These are phyloP conservation scores for Darevskia nairensis DNA, from an alignment of 2,797 vertebrate species.

Conservation along the genomic window DNA sequence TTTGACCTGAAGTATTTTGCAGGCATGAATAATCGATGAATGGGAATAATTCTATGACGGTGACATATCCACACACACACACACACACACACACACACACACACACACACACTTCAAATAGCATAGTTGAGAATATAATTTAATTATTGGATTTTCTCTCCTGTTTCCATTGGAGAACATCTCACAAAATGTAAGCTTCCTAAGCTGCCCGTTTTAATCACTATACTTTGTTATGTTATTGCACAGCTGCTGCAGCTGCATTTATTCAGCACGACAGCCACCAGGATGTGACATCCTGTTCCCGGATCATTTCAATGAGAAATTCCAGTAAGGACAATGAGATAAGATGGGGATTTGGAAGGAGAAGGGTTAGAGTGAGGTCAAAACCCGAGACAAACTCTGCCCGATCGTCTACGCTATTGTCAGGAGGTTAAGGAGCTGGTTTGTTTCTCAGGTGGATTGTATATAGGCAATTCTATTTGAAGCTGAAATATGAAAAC, in stretches of 20 bases:
- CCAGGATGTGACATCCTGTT: slow-evolving; percentile 35
- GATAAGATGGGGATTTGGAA: slow-evolving; percentile 12
- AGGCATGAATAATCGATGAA: neutral
- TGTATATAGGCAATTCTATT: neutral
- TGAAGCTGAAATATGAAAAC: slow-evolving; percentile 18
- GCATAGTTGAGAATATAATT: neutral
- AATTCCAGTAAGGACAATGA: slow-evolving; percentile 22
- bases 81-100: slow-evolving; percentile 21
- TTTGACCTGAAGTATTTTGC: slow-evolving; percentile 16
- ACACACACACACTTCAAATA: slow-evolving; percentile 25
- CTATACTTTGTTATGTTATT: slow-evolving; percentile 8
- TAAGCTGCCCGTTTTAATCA: slow-evolving; percentile 14
- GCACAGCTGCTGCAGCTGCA: slow-evolving; percentile 12
- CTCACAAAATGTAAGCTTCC: slow-evolving; percentile 40
- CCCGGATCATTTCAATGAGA: slow-evolving; percentile 15
- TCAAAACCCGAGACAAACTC: slow-evolving; percentile 10
- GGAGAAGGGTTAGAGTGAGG: slow-evolving; percentile 13
- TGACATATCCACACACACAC: slow-evolving; percentile 7
- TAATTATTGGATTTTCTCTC: neutral
- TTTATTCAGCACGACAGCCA: slow-evolving; percentile 13
- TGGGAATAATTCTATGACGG: slow-evolving; percentile 13
- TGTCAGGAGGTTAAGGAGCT: neutral
- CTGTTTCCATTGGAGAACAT: neutral
- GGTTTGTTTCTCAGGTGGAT: neutral
- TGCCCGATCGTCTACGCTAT: neutral